A percentile compares a stretch with the other conserved stretches of the same genome.
Conservation (phyloP, 2,113 vertebrate species). For the Solea senegalensis region DNA sequence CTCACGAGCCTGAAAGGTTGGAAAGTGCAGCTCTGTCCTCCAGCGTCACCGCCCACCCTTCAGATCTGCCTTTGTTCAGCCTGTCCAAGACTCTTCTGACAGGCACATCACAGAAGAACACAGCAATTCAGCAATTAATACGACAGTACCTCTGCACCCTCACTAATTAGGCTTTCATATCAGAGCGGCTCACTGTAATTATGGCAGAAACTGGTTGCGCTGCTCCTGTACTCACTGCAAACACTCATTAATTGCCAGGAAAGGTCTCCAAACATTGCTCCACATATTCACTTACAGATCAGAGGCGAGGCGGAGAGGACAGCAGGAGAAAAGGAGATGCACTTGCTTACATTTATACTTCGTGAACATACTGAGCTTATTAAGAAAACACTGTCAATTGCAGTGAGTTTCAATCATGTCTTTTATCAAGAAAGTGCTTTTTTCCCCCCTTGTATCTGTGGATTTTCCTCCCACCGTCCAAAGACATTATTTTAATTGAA, state of each 20-base stretch:
- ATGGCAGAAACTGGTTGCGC: slow-evolving; percentile 53
- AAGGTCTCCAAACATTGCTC: slow-evolving; percentile 46
- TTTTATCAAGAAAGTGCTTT: too few species aligned
- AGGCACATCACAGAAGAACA: slow-evolving; percentile 55
- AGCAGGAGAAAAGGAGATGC: background rate
- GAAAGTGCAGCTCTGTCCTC: background rate
- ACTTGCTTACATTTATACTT: background rate
- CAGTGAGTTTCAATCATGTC: too few species aligned
- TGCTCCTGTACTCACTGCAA: slow-evolving; percentile 59
- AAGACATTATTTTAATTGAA: too few species aligned
- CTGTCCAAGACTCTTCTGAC: slow-evolving; percentile 46
- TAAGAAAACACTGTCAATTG: too few species aligned
- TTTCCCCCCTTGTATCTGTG: too few species aligned
- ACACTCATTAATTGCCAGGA: slow-evolving; percentile 62
- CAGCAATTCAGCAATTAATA: slow-evolving; percentile 68
- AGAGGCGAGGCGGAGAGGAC: slow-evolving; percentile 1
- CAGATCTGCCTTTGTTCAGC: slow-evolving; percentile 15
- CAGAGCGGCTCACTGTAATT: slow-evolving; percentile 72
- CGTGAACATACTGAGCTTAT: too few species aligned
- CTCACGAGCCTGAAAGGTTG: slow-evolving; percentile 13
- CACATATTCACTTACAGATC: slow-evolving; percentile 34
- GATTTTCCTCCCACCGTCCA: too few species aligned
- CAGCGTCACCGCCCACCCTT: slow-evolving; percentile 59
- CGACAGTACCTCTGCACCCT: slow-evolving; percentile 62
- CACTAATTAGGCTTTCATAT: slow-evolving; percentile 77